These are phyloP conservation scores for Panagrolaimus sp. DNA, from an alignment of 1,140 invertebrate species.

Conservation along the genomic window DNA sequence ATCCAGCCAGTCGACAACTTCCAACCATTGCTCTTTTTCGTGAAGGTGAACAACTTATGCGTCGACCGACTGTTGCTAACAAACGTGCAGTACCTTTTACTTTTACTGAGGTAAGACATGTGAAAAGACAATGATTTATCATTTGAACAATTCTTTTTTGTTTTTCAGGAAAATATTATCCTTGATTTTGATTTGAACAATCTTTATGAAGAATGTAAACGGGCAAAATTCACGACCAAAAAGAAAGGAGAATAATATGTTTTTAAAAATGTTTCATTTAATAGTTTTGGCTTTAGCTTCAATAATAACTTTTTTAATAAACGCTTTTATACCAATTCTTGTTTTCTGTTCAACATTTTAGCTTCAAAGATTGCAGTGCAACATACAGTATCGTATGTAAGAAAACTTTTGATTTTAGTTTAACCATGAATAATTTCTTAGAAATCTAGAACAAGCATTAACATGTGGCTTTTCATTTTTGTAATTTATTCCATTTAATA, in stretches of 20 bases:
- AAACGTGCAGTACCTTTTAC: slow-evolving; percentile 60
- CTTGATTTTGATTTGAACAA: slow-evolving; percentile 82
- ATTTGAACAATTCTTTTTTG: slow-evolving; percentile 55
- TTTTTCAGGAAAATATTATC: slow-evolving; percentile 80
- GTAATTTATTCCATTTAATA: no score
- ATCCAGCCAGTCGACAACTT: slow-evolving; percentile 83
- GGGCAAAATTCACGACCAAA: slow-evolving; percentile 39
- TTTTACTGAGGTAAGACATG: slow-evolving; percentile 64
- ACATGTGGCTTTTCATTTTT: no score
- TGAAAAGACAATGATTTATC: slow-evolving; percentile 26
- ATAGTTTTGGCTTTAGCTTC: neutral
- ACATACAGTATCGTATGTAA: no score
- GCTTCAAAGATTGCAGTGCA: no score
- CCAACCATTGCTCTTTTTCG: slow-evolving; percentile 84
- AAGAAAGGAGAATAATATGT: slow-evolving; percentile 21
- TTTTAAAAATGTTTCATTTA: neutral
- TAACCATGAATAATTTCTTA: no score
- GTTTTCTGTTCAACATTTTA: no score
- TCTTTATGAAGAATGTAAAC: slow-evolving; percentile 74
- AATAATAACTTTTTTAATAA: no score
- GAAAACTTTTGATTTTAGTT: no score
- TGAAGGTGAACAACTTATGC: slow-evolving; percentile 75
- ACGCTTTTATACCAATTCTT: no score
- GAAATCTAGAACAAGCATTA: no score
- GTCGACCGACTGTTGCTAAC: slow-evolving; percentile 72